These are phyloP conservation scores for Halichoerus grypus DNA, from an alignment of 2,113 vertebrate genomes.

Conservation along the genomic window DNA sequence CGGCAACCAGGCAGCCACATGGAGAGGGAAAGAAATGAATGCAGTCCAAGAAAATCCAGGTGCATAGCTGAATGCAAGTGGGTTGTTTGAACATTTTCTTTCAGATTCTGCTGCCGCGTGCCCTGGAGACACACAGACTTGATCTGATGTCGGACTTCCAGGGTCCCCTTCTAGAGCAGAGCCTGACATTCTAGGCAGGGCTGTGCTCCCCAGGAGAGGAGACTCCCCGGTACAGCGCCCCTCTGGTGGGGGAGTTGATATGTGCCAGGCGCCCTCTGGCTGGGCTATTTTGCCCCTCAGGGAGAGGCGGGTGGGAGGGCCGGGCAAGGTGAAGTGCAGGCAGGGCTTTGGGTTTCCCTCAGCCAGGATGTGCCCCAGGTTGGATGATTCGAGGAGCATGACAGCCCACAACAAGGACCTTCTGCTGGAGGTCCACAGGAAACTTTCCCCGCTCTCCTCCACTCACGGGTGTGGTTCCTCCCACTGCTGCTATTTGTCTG, in stretches of 20 bases:
- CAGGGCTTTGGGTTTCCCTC: neutral
- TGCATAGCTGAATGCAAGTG: neutral
- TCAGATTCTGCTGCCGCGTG: neutral
- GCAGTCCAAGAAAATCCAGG: neutral
- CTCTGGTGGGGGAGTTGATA: neutral
- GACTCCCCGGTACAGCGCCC: accelerated
- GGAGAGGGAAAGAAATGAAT: neutral
- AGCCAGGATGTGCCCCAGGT: neutral
- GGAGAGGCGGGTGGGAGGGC: neutral
- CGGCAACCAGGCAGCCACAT: neutral
- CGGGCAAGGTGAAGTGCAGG: too few relatives aligned
- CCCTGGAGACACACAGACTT: neutral
- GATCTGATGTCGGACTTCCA: neutral
- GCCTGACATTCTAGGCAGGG: too few relatives aligned
- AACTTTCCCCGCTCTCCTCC: neutral
- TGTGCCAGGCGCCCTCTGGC: neutral
- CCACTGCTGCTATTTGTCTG: neutral
- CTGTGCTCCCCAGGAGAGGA: neutral
- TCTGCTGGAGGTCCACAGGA: neutral
- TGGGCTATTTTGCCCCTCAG: neutral
- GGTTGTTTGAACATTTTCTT: neutral
- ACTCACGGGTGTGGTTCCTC: neutral
- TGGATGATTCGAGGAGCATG: neutral
- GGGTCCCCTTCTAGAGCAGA: neutral
- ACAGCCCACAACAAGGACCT: neutral